These are phyloP conservation scores for Notarius lentiginosus DNA, from an alignment of 2,113 vertebrate genomes.

Conservation along the genomic window DNA sequence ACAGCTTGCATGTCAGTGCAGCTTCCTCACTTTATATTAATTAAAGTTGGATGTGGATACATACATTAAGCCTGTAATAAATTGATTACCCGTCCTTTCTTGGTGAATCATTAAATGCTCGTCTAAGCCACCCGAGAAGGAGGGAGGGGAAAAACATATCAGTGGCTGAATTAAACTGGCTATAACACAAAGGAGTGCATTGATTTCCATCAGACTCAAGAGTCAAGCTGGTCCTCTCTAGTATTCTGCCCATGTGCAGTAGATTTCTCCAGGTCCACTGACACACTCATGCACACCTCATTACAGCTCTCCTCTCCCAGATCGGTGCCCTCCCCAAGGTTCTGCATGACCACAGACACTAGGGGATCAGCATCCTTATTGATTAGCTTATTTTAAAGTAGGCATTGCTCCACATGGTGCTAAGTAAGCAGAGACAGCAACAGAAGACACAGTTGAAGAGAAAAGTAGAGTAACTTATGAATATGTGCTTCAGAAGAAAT, in stretches of 20 bases:
- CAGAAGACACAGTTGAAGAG: neutral
- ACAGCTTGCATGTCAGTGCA: constrained; percentile 40
- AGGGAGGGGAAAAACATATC: constrained; percentile 16
- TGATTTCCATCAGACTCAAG: constrained; percentile 68
- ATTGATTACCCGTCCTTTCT: constrained; percentile 67
- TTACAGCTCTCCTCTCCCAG: constrained; percentile 15
- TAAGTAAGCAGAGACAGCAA: neutral
- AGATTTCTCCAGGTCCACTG: constrained; percentile 33
- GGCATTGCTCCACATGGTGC: constrained; percentile 22
- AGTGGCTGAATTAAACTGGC: constrained; percentile 61
- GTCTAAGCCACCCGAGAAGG: constrained; percentile 62
- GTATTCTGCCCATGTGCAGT: constrained; percentile 57
- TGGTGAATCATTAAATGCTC: constrained; percentile 68
- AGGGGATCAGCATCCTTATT: constrained; percentile 31
- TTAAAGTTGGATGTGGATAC: constrained; percentile 73
- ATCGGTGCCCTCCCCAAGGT: neutral
- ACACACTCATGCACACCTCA: constrained; percentile 33
- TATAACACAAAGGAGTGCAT: constrained; percentile 66
- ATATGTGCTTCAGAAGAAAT: neutral
- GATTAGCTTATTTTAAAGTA: constrained; percentile 37
- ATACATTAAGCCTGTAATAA: constrained; percentile 73
- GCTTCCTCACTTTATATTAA: constrained; percentile 62
- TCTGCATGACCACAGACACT: constrained; percentile 20
- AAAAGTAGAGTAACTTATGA: neutral
- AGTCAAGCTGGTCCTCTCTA: constrained; percentile 55